Evolutionary conservation across 1,140 invertebrate genomes (phyloP).

Genomic region (Meloidogyne chitwoodi): DNA sequence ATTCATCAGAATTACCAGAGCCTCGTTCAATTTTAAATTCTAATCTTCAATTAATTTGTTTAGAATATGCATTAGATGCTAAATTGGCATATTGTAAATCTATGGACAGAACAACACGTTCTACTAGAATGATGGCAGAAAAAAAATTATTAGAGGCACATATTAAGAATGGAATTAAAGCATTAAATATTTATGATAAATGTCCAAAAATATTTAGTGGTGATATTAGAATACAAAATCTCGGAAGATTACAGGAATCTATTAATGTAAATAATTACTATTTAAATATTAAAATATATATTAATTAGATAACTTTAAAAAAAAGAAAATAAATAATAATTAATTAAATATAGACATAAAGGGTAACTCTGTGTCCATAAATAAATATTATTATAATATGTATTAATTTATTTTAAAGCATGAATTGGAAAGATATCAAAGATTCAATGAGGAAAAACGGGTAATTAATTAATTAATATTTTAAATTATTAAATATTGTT

Average conservation of each 20-base stretch:
- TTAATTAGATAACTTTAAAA: too few relatives aligned
- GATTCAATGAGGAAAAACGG: slow-evolving; percentile 54
- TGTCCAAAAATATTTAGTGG: slow-evolving; percentile 54
- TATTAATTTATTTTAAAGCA: slow-evolving; percentile 45
- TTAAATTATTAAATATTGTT: too few relatives aligned
- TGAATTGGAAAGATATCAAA: slow-evolving; percentile 57
- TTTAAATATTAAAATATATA: background rate
- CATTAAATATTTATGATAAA: slow-evolving; percentile 55
- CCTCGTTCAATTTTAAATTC: slow-evolving; percentile 51
- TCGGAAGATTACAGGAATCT: slow-evolving; percentile 55
- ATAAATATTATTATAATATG: background rate
- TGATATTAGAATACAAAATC: slow-evolving; percentile 40
- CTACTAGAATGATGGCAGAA: slow-evolving; percentile 55
- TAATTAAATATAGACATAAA: too few relatives aligned
- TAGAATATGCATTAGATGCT: slow-evolving; percentile 39
- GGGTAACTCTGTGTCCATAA: too few relatives aligned
- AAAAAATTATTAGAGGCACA: slow-evolving; percentile 55
- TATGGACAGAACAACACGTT: slow-evolving; percentile 44
- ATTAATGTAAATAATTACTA: slow-evolving; percentile 49
- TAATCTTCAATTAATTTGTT: slow-evolving; percentile 23
- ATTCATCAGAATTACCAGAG: slow-evolving; percentile 39
- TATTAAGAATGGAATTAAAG: slow-evolving; percentile 59
- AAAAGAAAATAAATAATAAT: too few relatives aligned
- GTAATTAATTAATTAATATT: slow-evolving; percentile 23
- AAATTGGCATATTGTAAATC: slow-evolving; percentile 40